These are phyloP conservation scores for Ophion slaviceki DNA, from an alignment of 2,888 invertebrate genomes.

Conservation along the genomic window DNA sequence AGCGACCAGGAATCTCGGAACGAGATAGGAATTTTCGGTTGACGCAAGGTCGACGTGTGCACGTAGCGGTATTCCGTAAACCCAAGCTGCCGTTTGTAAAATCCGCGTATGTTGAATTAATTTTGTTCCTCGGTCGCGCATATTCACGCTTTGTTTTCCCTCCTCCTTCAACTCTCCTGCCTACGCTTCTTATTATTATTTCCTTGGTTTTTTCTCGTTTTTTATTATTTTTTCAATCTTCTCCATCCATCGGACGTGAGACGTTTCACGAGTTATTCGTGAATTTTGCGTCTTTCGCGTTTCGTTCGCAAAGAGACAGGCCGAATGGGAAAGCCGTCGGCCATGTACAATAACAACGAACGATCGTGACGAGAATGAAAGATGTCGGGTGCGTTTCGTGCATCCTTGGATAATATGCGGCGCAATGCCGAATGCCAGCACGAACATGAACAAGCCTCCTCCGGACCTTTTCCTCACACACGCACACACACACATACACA, in stretches of 20 bases:
- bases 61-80: constrained; percentile 56
- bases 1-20: constrained; percentile 34
- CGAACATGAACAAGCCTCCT: constrained; percentile 65
- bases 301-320: constrained; percentile 17
- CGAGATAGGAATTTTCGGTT: constrained; percentile 40
- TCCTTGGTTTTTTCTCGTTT: constrained; percentile 3
- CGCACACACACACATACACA: constrained; percentile 6
- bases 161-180: neutral
- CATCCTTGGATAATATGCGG: constrained; percentile 82
- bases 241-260: neutral
- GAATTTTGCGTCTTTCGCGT: constrained; percentile 34
- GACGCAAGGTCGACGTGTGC: constrained; percentile 54
- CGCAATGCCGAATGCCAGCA: constrained; percentile 81
- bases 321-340: constrained; percentile 73
- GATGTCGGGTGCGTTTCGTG: constrained; percentile 77
- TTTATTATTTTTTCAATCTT: neutral
- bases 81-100: constrained; percentile 28
- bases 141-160: constrained; percentile 3
- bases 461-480: constrained; percentile 56
- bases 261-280: constrained; percentile 36
- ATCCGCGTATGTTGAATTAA: constrained; percentile 35
- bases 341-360: constrained; percentile 74
- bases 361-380: constrained; percentile 78
- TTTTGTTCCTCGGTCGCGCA: constrained; percentile 15
- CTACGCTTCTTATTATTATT: neutral